Conservation (phyloP, 2,888 invertebrate genomes). For the Frankliniella intonsa region DNA sequence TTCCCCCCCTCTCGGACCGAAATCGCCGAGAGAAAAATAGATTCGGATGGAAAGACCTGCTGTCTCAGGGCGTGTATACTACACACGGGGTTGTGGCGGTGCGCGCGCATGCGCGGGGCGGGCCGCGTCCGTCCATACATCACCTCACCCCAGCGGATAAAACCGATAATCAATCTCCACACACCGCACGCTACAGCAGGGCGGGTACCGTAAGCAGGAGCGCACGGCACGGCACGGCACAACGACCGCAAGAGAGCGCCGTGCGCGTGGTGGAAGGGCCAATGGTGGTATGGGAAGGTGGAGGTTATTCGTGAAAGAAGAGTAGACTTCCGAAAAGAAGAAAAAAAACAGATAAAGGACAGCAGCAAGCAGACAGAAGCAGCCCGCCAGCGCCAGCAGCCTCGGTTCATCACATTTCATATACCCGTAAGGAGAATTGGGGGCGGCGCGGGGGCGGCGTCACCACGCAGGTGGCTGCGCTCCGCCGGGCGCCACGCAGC, state of each 20-base stretch:
- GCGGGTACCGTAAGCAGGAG: too few relatives aligned
- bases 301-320: background rate
- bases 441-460: constrained; percentile 1
- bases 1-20: too few relatives aligned
- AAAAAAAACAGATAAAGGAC: too few relatives aligned
- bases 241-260: background rate
- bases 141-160: background rate
- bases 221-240: background rate
- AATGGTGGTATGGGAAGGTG: background rate
- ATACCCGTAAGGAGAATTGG: too few relatives aligned
- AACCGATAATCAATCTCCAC: background rate
- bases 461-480: background rate
- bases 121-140: background rate
- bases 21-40: too few relatives aligned
- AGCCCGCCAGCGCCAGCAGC: too few relatives aligned
- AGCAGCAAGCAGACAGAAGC: too few relatives aligned
- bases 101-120: background rate
- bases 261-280: background rate
- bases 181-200: background rate
- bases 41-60: too few relatives aligned
- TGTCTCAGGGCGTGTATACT: background rate
- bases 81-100: background rate
- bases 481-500: background rate
- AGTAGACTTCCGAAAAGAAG: background rate
- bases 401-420: too few relatives aligned